A percentile compares a stretch with the other conserved stretches of the same genome.
phyloP scores from a whole-genome alignment of 2,888 invertebrate genomes.

The Melanostoma mellinum region DNA sequence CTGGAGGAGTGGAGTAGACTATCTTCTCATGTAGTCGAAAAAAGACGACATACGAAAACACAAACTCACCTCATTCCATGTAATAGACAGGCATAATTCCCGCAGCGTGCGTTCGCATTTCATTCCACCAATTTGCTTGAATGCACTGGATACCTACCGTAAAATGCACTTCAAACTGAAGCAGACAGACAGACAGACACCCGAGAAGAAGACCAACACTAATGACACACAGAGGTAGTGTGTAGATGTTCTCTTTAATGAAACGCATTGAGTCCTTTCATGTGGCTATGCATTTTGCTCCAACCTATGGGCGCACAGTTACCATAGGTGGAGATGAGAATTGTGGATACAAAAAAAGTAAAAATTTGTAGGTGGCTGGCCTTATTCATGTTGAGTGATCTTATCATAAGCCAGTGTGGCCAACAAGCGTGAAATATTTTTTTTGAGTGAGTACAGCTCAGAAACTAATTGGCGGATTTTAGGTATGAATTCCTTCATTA shows the following conservation, averaged over 20 bases:
- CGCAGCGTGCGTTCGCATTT: slow-evolving; percentile 31
- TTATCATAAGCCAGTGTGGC: too few relatives aligned
- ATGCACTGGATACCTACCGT: slow-evolving; percentile 31
- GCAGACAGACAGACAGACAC: slow-evolving; percentile 27
- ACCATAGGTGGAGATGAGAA: too few relatives aligned
- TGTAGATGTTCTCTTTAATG: slow-evolving; percentile 32
- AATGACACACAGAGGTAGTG: neutral
- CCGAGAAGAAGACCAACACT: neutral
- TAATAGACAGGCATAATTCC: slow-evolving; percentile 43
- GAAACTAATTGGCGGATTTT: too few relatives aligned
- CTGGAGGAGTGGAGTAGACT: too few relatives aligned
- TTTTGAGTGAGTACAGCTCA: too few relatives aligned
- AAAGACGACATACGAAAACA: slow-evolving; percentile 31
- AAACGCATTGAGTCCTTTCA: slow-evolving; percentile 40
- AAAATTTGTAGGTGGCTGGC: too few relatives aligned
- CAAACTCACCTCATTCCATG: slow-evolving; percentile 50
- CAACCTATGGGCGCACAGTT: neutral
- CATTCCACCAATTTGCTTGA: slow-evolving; percentile 49
- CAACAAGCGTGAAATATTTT: too few relatives aligned
- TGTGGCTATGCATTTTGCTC: slow-evolving; percentile 22
- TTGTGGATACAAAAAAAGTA: too few relatives aligned
- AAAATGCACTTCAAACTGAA: neutral
- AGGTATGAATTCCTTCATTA: too few relatives aligned
- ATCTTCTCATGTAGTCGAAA: neutral
- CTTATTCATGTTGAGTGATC: too few relatives aligned